A percentile compares a stretch with the other conserved stretches of the same genome.
phyloP scores from a whole-genome alignment of 2,113 vertebrate genomes.

The Hydrochoerus hydrochaeris region DNA sequence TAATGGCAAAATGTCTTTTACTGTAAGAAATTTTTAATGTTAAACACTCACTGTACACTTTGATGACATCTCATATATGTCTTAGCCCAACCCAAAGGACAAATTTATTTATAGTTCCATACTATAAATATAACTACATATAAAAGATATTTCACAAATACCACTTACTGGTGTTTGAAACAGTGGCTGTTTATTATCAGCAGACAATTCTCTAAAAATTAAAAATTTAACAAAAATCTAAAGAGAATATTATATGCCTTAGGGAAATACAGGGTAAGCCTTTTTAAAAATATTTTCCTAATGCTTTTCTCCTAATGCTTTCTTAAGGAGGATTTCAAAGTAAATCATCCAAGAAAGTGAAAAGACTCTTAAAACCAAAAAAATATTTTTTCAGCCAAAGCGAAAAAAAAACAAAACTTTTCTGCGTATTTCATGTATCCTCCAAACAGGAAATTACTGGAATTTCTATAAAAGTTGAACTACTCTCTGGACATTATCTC shows the following conservation, averaged over 20 bases:
- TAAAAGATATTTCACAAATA: slow-evolving; percentile 13
- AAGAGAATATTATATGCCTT: not conserved
- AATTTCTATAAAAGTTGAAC: slow-evolving; percentile 70
- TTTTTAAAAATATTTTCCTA: not conserved
- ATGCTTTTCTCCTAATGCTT: not conserved
- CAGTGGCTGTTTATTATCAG: not conserved
- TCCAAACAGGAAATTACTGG: slow-evolving; percentile 68
- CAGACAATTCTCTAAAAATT: not conserved
- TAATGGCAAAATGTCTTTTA: not conserved
- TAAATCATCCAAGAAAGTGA: slow-evolving; percentile 1
- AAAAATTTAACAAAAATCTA: not conserved
- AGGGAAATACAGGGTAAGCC: not conserved
- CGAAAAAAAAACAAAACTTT: slow-evolving; percentile 64
- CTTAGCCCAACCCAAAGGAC: not conserved
- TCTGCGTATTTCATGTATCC: slow-evolving; percentile 58
- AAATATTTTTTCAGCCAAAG: slow-evolving; percentile 69
- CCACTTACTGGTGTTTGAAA: not conserved
- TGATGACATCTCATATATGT: not conserved
- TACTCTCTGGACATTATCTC: not conserved
- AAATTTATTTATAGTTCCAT: slow-evolving; percentile 7
- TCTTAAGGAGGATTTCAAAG: slow-evolving; percentile 44
- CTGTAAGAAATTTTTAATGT: not conserved
- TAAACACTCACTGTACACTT: not conserved
- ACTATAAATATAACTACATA: not conserved
- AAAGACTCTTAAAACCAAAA: slow-evolving; percentile 49